Evolutionary conservation across 2,797 vertebrate genomes (phyloP), one percentile per base, ranked within the genome.

Genomic region (Esox lucius): DNA sequence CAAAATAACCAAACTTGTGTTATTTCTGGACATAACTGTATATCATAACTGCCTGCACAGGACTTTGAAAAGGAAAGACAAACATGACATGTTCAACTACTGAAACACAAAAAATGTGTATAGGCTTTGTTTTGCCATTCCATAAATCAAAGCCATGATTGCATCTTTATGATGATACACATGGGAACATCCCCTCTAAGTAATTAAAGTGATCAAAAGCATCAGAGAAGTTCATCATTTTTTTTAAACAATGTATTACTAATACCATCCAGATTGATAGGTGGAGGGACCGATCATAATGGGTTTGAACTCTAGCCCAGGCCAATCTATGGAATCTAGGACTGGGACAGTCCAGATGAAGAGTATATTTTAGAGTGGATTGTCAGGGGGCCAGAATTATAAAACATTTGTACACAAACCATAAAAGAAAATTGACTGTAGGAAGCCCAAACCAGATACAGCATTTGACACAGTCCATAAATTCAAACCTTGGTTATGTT

Each of bases 221-320:
- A 22, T 62, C 24, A 33, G 33, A 33, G 33, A 33, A 2, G 33
- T 33, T 33, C 33, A 33, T 33, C 33, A 33, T n/a, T n/a, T n/a
- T n/a, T n/a, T 33, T 33, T 33, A 71, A 78, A 74, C 68, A 53
- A 66, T 70, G 33, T 31, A 69, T 74, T 80, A 71, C 78, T 81
- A 71, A 78, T 78, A 70, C 73, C 78, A 74, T 28, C 46, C 28
- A 19, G 28, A 68, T 59, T 79, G 69, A 46, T 72, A 70, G 78
- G 51, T 80, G 24, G 59, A 75, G 17, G 24, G 26, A 48, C 79
- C 39, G n/a, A 53, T 71, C 56, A 28, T 65, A 61, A 56, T 51
- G 61, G 66, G 64, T 67, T 78, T 77, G 75, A 70, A 35, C 71
- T 79, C 31, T 70, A 59, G 62, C 75, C 81, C 33, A 73, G 67